These are phyloP conservation scores for Zeus faber DNA, from an alignment of 2,113 vertebrate genomes.

Conservation along the genomic window DNA sequence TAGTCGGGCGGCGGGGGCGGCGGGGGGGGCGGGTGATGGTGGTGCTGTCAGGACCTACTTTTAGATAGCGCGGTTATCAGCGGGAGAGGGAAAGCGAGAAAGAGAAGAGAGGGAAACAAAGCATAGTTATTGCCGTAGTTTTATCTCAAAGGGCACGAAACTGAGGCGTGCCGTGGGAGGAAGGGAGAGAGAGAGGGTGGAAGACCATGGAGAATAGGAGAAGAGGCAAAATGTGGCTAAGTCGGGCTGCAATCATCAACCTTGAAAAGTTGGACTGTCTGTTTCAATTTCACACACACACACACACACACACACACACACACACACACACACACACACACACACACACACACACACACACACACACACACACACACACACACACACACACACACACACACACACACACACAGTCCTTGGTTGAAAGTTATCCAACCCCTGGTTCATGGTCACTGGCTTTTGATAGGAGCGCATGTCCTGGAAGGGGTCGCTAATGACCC, in stretches of 20 bases:
- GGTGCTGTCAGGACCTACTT: slow-evolving; percentile 47
- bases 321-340: slow-evolving; percentile 30
- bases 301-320: too few species aligned
- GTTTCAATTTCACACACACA: not conserved
- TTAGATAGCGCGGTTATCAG: slow-evolving; percentile 69
- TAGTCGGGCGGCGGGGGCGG: slow-evolving; percentile 20
- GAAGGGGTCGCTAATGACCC: slow-evolving; percentile 48
- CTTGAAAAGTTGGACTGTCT: slow-evolving; percentile 20
- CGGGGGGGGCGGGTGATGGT: not conserved
- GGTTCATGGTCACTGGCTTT: slow-evolving; percentile 47
- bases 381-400: slow-evolving; percentile 25
- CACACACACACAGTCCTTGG: slow-evolving; percentile 45
- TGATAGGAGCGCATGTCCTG: slow-evolving; percentile 52
- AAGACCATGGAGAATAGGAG: not conserved
- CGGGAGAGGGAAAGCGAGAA: slow-evolving; percentile 1
- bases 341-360: slow-evolving; percentile 27
- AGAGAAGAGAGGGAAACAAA: not conserved
- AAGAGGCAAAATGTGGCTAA: slow-evolving; percentile 33
- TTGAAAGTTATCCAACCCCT: slow-evolving; percentile 39
- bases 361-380: not conserved
- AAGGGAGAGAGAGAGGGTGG: not conserved
- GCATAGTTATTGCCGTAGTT: slow-evolving; percentile 59
- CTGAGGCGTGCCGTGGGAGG: slow-evolving; percentile 48
- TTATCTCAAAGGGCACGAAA: slow-evolving; percentile 60
- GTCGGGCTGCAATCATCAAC: slow-evolving; percentile 26